Conservation (phyloP, 2,888 invertebrate species). For the Apamea crenata region DNA sequence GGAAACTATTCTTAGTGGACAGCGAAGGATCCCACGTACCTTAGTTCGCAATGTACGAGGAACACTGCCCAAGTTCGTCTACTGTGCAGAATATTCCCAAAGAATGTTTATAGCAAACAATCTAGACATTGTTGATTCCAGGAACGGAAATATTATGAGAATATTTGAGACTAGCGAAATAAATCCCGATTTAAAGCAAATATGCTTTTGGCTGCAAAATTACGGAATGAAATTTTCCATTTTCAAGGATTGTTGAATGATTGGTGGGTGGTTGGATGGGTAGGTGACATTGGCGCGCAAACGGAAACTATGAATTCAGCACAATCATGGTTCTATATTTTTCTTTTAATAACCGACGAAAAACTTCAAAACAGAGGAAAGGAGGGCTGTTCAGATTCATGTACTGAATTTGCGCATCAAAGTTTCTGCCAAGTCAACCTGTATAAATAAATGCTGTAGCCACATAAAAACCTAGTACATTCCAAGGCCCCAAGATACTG, state of each 20-base stretch:
- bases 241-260: conserved; percentile 44
- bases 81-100: conserved; percentile 58
- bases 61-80: conserved; percentile 56
- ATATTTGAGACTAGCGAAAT: conserved; percentile 48
- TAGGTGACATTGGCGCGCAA: background rate
- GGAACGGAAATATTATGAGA: conserved; percentile 55
- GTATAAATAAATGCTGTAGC: background rate
- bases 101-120: conserved; percentile 64
- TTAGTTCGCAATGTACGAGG: conserved; percentile 36
- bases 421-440: background rate
- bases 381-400: no score
- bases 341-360: background rate
- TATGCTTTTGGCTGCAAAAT: conserved; percentile 36
- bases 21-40: conserved; percentile 42
- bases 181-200: conserved; percentile 42
- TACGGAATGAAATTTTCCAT: conserved; percentile 33
- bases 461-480: background rate
- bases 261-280: no score
- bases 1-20: conserved; percentile 68
- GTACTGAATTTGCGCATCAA: background rate
- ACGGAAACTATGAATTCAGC: background rate
- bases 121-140: conserved; percentile 59
- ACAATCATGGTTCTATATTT: background rate
- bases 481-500: conserved; percentile 3
- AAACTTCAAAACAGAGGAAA: background rate